These are phyloP conservation scores for Aethina tumida DNA, from an alignment of 1,140 invertebrate species.

Conservation along the genomic window DNA sequence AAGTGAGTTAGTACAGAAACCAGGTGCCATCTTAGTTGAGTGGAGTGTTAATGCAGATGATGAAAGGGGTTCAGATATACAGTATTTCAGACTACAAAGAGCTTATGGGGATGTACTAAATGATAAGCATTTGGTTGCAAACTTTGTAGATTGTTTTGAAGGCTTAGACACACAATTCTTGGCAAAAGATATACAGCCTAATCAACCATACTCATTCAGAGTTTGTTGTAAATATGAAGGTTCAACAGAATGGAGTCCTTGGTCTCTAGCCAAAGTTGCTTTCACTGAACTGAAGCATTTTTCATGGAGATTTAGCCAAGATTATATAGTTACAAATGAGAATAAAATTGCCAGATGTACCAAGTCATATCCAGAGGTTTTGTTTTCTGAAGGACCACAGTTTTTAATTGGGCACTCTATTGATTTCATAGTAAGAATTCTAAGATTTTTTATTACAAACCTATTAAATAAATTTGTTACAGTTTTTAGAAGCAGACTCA, in stretches of 20 bases:
- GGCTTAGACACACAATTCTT: conserved; percentile 25
- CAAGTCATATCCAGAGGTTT: conserved; percentile 6
- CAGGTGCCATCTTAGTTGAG: conserved; percentile 27
- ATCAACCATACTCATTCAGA: conserved; percentile 26
- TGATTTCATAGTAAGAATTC: conserved; percentile 27
- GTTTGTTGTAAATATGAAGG: conserved; percentile 30
- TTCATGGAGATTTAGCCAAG: conserved; percentile 18
- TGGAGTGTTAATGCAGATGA: conserved; percentile 24
- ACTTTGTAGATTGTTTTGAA: conserved; percentile 24
- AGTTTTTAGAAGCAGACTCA: conserved; percentile 28
- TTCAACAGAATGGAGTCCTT: conserved; percentile 24
- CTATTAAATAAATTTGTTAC: conserved; percentile 8
- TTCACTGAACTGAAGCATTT: conserved; percentile 21
- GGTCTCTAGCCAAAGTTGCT: conserved; percentile 25
- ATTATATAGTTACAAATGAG: conserved; percentile 21
- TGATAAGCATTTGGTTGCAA: conserved; percentile 16
- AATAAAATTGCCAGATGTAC: conserved; percentile 20
- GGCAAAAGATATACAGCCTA: conserved; percentile 20
- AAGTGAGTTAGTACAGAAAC: conserved; percentile 19
- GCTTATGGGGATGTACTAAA: conserved; percentile 22
- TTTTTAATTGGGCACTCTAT: conserved; percentile 23
- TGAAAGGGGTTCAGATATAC: conserved; percentile 24
- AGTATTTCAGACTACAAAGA: conserved; percentile 28
- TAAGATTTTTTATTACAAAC: neutral
- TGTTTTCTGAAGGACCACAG: conserved; percentile 22